Evolutionary conservation across 2,888 invertebrate species (phyloP).

Genomic region (Rhimphoctona megacephalus): DNA sequence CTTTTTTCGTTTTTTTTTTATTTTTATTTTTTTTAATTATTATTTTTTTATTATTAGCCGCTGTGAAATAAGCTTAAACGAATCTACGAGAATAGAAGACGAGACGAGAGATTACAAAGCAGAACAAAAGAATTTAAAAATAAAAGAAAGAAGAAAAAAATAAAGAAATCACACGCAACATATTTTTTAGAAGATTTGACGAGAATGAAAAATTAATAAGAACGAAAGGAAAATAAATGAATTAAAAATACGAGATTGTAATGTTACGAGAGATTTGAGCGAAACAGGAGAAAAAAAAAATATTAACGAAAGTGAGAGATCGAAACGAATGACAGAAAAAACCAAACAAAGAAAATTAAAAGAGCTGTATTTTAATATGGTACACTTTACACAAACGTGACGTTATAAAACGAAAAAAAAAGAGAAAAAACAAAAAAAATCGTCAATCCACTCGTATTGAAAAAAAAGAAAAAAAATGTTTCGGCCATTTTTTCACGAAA

Average conservation of each 20-base stretch:
- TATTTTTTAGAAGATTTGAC: constrained; percentile 79
- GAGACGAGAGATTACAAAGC: not conserved
- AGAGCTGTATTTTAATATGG: constrained; percentile 79
- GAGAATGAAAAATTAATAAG: constrained; percentile 56
- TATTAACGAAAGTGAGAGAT: constrained; percentile 34
- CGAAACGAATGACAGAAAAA: not conserved
- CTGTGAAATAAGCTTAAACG: constrained; percentile 49
- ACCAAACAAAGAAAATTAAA: constrained; percentile 51
- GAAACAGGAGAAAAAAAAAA: constrained; percentile 44
- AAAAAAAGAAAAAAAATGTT: constrained; percentile 36
- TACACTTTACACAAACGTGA: constrained; percentile 75
- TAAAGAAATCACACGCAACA: constrained; percentile 72
- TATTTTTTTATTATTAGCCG: constrained; percentile 27
- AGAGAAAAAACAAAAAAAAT: constrained; percentile 30
- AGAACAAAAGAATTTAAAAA: constrained; percentile 19
- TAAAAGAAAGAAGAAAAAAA: constrained; percentile 37
- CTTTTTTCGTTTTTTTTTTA: not conserved
- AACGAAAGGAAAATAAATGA: not conserved
- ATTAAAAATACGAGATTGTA: constrained; percentile 45
- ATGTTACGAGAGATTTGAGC: constrained; percentile 40
- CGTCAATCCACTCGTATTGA: constrained; percentile 57
- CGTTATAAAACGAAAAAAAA: constrained; percentile 30
- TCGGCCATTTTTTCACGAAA: constrained; percentile 35
- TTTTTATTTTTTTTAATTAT: not conserved
- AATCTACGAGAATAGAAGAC: constrained; percentile 30